phyloP scores from a whole-genome alignment of 2,797 vertebrate genomes.

The Simalia tracyae region DNA sequence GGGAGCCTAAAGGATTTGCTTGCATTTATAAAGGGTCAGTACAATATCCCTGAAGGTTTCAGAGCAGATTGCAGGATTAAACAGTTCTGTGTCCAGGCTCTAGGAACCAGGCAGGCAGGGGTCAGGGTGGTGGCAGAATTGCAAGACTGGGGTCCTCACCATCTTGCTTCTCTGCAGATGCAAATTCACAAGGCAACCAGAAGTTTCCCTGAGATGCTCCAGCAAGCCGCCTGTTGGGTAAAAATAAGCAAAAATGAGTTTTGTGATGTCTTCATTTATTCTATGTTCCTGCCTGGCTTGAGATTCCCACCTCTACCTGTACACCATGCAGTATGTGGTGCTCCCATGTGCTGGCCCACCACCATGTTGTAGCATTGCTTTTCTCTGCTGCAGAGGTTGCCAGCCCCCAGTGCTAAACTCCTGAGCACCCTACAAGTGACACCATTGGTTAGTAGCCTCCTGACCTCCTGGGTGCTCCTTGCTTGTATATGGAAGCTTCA shows the following conservation, averaged over 20 bases:
- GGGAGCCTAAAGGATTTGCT: not conserved
- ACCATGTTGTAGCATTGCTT: too few relatives aligned
- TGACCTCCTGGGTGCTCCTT: not conserved
- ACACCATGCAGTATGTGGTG: not conserved
- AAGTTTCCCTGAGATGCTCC: rapidly evolving
- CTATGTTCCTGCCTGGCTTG: not conserved
- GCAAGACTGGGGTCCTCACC: not conserved
- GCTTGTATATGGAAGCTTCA: not conserved
- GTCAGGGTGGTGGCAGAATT: too few relatives aligned
- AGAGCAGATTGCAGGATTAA: too few relatives aligned
- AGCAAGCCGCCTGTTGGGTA: slow-evolving; percentile 2
- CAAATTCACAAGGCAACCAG: rapidly evolving
- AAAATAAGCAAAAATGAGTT: not conserved
- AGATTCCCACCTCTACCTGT: not conserved
- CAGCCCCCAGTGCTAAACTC: not conserved
- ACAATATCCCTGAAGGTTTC: not conserved
- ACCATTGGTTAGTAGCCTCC: too few relatives aligned
- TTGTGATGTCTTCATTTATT: not conserved
- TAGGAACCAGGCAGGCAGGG: not conserved
- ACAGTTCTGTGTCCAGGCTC: not conserved
- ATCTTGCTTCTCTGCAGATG: slow-evolving; percentile 15
- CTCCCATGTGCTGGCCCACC: too few relatives aligned
- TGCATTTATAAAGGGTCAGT: too few relatives aligned
- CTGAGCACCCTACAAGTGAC: not conserved
- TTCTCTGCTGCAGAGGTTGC: too few relatives aligned